phyloP scores from a whole-genome alignment of 2,113 vertebrate genomes.

The Clarias magur region DNA sequence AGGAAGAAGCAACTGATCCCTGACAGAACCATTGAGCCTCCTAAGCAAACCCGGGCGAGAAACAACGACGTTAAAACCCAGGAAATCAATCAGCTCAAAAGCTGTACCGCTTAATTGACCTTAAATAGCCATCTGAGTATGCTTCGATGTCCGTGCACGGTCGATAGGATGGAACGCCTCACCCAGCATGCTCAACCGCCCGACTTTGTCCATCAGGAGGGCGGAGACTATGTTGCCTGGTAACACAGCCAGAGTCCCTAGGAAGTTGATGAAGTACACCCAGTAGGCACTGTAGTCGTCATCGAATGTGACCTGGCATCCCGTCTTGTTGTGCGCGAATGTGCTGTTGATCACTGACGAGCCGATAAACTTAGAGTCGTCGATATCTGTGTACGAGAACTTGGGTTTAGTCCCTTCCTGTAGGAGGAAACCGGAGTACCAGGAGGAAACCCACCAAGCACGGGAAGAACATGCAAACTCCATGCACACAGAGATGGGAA shows the following conservation, averaged over 20 bases:
- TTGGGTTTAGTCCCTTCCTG: background rate
- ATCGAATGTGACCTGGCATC: conserved; percentile 95
- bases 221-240: conserved; percentile 98
- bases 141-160: background rate
- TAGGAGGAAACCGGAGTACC: too few species aligned
- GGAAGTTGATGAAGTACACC: conserved; percentile 99
- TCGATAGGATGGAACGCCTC: conserved; percentile 46
- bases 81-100: background rate
- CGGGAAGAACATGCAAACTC: too few species aligned
- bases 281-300: conserved; percentile 99
- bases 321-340: conserved; percentile 86
- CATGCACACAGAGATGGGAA: too few species aligned
- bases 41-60: conserved; percentile 65
- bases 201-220: conserved; percentile 98
- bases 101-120: background rate
- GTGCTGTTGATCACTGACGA: conserved; percentile 86
- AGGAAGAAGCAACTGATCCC: conserved; percentile 98
- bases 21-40: conserved; percentile 96
- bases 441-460: too few species aligned
- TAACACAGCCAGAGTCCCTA: conserved; percentile 93
- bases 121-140: background rate
- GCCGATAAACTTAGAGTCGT: conserved; percentile 87
- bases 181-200: conserved; percentile 95
- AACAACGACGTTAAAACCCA: background rate
- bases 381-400: conserved; percentile 80